Base-by-base conservation (phyloP, 2,797 vertebrate species). In the Helarctos malayanus region DNA sequence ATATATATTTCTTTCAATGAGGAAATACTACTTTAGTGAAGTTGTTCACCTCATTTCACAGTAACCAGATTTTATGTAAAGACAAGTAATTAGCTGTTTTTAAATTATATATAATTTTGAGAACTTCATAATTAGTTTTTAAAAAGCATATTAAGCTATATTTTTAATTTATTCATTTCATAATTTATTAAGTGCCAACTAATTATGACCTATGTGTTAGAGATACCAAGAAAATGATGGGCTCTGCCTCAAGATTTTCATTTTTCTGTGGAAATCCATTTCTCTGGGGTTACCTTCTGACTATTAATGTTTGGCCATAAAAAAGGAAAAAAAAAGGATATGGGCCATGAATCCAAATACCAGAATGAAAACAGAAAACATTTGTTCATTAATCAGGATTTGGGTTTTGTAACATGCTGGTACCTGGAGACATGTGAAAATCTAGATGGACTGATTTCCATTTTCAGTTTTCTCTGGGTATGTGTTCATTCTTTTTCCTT, bases 141-240 rank as follows among this genome's bases (percentile, higher is more conserved):
- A 71, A 49, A 88, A 78, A 65, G 35, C 15, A n/a, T 38, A 76
- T 76, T 63, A 89, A 89, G 10, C 23, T 81, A 1, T 8, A 52
- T 69, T 84, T 97, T 91, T 23, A 49, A 59, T 38, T n/a, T 59
- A 61, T 78, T 65, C 9, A 78, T 38, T 75, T 15, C 12, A 29
- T 80, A 84, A 54, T 71, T 78, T 92, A 89, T 56, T 91, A 79
- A 93, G 5, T 89, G 65, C 18, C 47, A 52, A 57, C 49, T 75
- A 73, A 59, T 29, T 81, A 21, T 75, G 63, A 1, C 15, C 25
- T 35, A 15, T 71, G 1, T 68, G 13, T 49, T 89, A 49, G 18
- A 18, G 6, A 73, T 52, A 35, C 18, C 19, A 88, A 65, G 63
- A 75, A 41, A 86, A 21, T 56, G 5, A 54, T 57, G 25, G 29